phyloP scores from a whole-genome alignment of 2,888 invertebrate genomes.

The Hedya salicella region DNA sequence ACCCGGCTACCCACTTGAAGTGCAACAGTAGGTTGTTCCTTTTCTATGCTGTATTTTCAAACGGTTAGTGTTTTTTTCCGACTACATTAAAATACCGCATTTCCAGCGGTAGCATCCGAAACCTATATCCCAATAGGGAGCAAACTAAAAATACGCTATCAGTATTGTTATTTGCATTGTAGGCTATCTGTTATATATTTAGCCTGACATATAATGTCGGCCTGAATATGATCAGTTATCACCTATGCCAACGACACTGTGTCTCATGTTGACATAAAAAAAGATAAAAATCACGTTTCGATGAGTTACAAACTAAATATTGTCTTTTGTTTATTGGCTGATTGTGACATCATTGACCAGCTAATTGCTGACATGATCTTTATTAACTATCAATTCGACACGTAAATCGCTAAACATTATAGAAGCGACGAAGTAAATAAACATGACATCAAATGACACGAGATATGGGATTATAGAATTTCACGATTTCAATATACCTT shows the following conservation, averaged over 20 bases:
- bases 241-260: conserved; percentile 27
- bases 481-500: neutral
- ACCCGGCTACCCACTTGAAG: too few relatives aligned
- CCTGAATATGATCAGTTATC: conserved; percentile 23
- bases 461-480: neutral
- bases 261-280: conserved; percentile 19
- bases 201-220: conserved; percentile 18
- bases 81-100: too few relatives aligned
- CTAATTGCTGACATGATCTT: conserved; percentile 19
- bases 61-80: too few relatives aligned
- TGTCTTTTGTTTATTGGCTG: conserved; percentile 21
- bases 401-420: conserved; percentile 7
- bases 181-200: conserved; percentile 20
- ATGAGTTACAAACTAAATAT: neutral
- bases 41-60: too few relatives aligned
- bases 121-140: too few relatives aligned
- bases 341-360: conserved; percentile 36
- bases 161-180: neutral
- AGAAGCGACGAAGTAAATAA: neutral
- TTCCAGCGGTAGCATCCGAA: too few relatives aligned
- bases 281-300: conserved; percentile 24
- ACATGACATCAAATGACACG: neutral
- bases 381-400: conserved; percentile 6
- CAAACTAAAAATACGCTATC: neutral
- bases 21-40: too few relatives aligned